Evolutionary conservation across 2,888 invertebrate genomes (phyloP), one percentile per base, ranked within the genome.

Genomic region (Trachelus iudaicus): DNA sequence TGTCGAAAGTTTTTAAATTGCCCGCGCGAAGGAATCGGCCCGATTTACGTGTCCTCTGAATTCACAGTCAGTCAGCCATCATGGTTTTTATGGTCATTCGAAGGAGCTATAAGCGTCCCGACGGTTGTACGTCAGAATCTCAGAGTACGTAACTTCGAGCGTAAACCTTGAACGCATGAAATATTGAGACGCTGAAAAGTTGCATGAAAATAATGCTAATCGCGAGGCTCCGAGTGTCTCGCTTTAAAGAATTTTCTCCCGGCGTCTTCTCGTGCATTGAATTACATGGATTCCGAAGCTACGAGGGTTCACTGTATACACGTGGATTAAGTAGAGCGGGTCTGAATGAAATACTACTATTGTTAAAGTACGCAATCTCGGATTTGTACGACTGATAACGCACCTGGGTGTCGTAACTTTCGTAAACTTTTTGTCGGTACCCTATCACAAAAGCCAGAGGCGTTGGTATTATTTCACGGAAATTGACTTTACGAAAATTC

Each of bases 291-390:
- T 56, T 56, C 23, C 40, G 15, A 6, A 15, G 40, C 40, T 30
- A 33, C 71, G 31, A 71, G 71, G 71, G 15, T 71, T 71, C 37
- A 12, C 30, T 35, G 34, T 74, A 30, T 74, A 34, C 34, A 23
- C 13, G 23, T 30, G 35, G 74, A 31, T 74, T 34, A 74, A 30
- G 37, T 30, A 37, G 12, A 34, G 74, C 35, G 30, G 13, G 33
- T 31, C 23, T 37, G 74, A 74, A 74, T 74, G 74, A 74, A 74
- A 74, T 74, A 74, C 37, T 74, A 74, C 74, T 74, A 74, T 74
- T 74, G n/a, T 74, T 37, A 74, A 34, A 74, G 37, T 34, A 74
- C 74, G 74, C 74, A 30, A 74, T 37, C 74, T n/a, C 74, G 34
- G 37, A 34, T 23, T 23, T 23, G 23, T 23, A 30, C 71, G 74